Evolutionary conservation across 2,797 vertebrate genomes (phyloP), one percentile per base, ranked within the genome.

Genomic region (Buphagus erythrorhynchus): DNA sequence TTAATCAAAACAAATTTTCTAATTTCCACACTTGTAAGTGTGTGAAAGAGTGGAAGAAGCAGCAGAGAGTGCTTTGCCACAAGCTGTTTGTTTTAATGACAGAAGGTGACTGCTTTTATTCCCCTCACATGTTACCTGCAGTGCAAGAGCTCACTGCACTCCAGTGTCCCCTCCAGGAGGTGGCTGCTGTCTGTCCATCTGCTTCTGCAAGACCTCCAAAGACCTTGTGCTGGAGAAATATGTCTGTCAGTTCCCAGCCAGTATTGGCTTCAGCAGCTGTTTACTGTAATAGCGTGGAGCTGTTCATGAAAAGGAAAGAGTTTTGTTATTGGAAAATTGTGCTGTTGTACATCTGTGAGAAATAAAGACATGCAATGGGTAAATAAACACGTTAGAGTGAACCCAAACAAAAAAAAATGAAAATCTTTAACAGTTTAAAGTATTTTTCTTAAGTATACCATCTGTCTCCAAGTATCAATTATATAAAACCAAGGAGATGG

Each of bases 401-500:
- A 73, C 16, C 6, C 9, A 66, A 90, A 73, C 45, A 91, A 91
- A 54, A 29, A 69, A 55, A 94, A 90, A 86, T 43, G 0, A 79
- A 95, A 68, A 49, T 8, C 20, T 77, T 73, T 43, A 92, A 28
- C 40, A 73, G 28, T 22, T 75, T 62, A 8, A 88, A 88, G 29
- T 75, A 29, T 65, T 83, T 86, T 93, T 76, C 67, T 33, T 66
- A 76, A 93, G 59, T 52, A 31, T 19, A 18, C 63, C n/a, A 66
- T 48, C 51, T 73, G 45, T 63, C 28, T 88, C 33, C 52, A 73
- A 82, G 42, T 76, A 86, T 61, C 83, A 86, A 73, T 90, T 81
- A 66, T 29, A 31, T 55, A 90, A 95, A 90, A 89, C 35, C 51
- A 90, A 88, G 71, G 58, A 92, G 82, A 69, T 55, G 3, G 33